Percentiles rank a stretch among this genome's conserved stretches.
Conservation (phyloP, 37 sponge, comb jelly and placozoan genomes). For the Bolinopsis microptera region DNA sequence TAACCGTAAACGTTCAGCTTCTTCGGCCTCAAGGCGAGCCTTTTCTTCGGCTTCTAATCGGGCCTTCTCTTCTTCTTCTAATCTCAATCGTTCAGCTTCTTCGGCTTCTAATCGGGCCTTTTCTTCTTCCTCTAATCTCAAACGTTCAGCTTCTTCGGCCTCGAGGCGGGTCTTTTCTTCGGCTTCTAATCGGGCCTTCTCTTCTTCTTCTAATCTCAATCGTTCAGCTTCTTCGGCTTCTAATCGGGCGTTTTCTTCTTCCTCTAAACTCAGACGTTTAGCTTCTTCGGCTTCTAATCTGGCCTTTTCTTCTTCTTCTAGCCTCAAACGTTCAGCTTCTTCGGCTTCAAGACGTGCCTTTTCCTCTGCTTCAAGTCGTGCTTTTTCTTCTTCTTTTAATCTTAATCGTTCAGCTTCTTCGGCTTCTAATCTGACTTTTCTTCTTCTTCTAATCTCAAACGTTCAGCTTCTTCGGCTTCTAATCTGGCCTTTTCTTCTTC, state of each 20-base stretch:
- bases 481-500: conserved; percentile 6
- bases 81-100: neutral
- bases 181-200: neutral
- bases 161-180: conserved; percentile 34
- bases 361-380: neutral
- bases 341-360: neutral
- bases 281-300: conserved; percentile 3
- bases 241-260: neutral
- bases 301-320: neutral
- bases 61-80: neutral
- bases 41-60: neutral
- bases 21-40: neutral
- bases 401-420: neutral
- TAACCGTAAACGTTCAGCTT: neutral
- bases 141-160: neutral
- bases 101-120: neutral
- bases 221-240: neutral
- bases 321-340: neutral
- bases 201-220: neutral
- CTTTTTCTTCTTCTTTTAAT: neutral
- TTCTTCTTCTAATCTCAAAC: neutral
- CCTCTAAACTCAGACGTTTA: neutral
- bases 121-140: conserved; percentile 19
- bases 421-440: neutral
- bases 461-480: neutral